These are phyloP conservation scores for Tipula helvola DNA, from an alignment of 2,888 invertebrate species.

Conservation along the genomic window DNA sequence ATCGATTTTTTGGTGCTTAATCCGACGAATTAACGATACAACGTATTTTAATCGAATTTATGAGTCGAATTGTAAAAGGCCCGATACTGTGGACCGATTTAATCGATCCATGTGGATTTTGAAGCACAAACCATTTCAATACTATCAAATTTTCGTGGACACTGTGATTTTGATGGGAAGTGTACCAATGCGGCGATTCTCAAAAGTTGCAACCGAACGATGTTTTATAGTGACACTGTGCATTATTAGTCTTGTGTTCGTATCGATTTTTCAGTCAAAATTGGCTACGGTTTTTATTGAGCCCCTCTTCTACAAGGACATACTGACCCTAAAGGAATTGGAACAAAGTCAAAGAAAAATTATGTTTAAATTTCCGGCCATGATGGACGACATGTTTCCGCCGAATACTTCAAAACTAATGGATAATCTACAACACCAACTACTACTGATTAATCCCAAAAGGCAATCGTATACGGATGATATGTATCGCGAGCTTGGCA, in stretches of 20 bases:
- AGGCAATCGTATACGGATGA: slow-evolving; percentile 18
- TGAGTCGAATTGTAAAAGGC: background rate
- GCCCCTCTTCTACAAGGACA: slow-evolving; percentile 32
- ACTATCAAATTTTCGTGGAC: slow-evolving; percentile 25
- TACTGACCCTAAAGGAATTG: slow-evolving; percentile 30
- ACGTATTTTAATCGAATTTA: slow-evolving; percentile 7
- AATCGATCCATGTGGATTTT: background rate
- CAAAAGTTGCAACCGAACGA: slow-evolving; percentile 30
- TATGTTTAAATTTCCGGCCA: slow-evolving; percentile 31
- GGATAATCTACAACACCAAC: slow-evolving; percentile 24
- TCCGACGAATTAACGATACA: slow-evolving; percentile 17
- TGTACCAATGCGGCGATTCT: slow-evolving; percentile 27
- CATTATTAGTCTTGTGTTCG: slow-evolving; percentile 32
- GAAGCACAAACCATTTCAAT: background rate
- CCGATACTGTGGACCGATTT: background rate
- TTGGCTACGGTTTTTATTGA: slow-evolving; percentile 33
- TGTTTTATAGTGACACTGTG: slow-evolving; percentile 31
- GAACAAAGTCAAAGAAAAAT: slow-evolving; percentile 28
- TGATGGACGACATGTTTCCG: slow-evolving; percentile 32
- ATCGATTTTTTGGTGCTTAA: slow-evolving; percentile 25
- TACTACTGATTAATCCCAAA: slow-evolving; percentile 24
- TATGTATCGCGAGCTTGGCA: slow-evolving; percentile 21
- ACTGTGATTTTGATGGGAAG: slow-evolving; percentile 32
- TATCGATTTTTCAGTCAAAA: slow-evolving; percentile 34
- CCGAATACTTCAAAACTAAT: slow-evolving; percentile 28